Base-by-base conservation (phyloP, 2,888 invertebrate genomes). In the Hydropsyche betteni region DNA sequence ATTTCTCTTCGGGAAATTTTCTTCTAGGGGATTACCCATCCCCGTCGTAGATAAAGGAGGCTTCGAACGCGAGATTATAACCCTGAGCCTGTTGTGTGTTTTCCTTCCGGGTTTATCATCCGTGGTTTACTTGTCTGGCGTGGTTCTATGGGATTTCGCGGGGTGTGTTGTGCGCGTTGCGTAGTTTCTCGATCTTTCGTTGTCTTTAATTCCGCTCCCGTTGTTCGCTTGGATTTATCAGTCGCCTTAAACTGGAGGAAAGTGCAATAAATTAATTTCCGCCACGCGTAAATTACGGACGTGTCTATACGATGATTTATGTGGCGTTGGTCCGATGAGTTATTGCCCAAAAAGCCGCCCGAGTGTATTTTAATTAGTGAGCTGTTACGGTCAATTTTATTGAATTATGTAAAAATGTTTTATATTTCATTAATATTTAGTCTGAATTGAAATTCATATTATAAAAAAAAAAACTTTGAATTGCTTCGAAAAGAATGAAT, bases 81-180 rank as follows among this genome's bases (percentile, higher is more conserved):
- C 61, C 70, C 71, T 75, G 70, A 75, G 70, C 75, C 75, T 34
- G 71, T 55, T 75, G 71, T 75, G 71, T 64, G 70, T 71, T 75
- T 71, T 64, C 64, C 68, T 75, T 75, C 71, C 75, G 75, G 71
- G 75, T 71, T 75, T 75, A 70, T 75, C 70, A 75, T 75, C 75
- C 71, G 14, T 64, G 34, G 58, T 72, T 72, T 72, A 72, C 72
- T 53, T 71, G 71, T 64, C 75, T 75, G 69, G 69, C 70, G 55
- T 71, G 68, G 75, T 69, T 75, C 69, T 51, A 24, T 53, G 64
- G 64, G 36, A 64, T 64, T 64, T 64, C 14, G 36, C 64, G 34
- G 34, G 34, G 36, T 12, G 7, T n/a, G 2, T 34, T 36, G 64
- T 34, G 2, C 64, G 36, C 36, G 36, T 64, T 64, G 64, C 10